Evolutionary conservation across 2,797 vertebrate genomes (phyloP), one percentile per base, ranked within the genome.

Genomic region (Clarias fuscus): DNA sequence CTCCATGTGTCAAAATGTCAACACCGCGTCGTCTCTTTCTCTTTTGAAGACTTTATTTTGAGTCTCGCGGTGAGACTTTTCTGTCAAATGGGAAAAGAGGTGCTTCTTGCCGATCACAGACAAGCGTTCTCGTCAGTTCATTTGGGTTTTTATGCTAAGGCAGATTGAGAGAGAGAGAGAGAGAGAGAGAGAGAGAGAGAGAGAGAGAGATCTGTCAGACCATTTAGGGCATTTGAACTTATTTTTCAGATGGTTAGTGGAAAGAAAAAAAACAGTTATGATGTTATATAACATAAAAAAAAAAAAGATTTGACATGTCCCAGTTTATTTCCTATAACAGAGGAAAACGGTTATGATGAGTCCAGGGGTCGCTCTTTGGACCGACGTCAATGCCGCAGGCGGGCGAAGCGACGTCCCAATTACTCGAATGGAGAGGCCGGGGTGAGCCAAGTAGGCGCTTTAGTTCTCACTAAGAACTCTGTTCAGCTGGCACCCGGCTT

Each of bases 381-480:
- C 71, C 4, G 5, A 27, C 33, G 33, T 87, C 85, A 89, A 87
- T 86, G 85, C 89, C 76, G 58, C 61, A 64, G 81, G 81, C 86
- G 61, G 83, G 84, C 77, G 77, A 85, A 89, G 84, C 87, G 30
- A 87, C 86, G 88, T 82, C 84, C 85, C 85, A 86, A 89, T 89
- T 89, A 90, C 84, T 78, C 77, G 86, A 90, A 87, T 84, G 85
- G 77, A 82, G 88, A 71, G 81, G 68, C 17, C 24, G 24, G 14
- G 37, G 71, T 88, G 83, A 86, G 86, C 88, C 88, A 86, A 89
- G 82, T 78, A 84, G 77, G 77, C 59, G 73, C 79, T 86, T 89
- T 89, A 89, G 86, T 88, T 88, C 86, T 86, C 80, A 89, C 86
- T 88, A 58, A 85, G 84, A 84, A 86, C 90, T 88, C 83, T 84